A percentile compares a stretch with the other conserved stretches of the same genome.
Conservation (phyloP, 2,113 vertebrate species). For the Psilopsiagon aurifrons region DNA sequence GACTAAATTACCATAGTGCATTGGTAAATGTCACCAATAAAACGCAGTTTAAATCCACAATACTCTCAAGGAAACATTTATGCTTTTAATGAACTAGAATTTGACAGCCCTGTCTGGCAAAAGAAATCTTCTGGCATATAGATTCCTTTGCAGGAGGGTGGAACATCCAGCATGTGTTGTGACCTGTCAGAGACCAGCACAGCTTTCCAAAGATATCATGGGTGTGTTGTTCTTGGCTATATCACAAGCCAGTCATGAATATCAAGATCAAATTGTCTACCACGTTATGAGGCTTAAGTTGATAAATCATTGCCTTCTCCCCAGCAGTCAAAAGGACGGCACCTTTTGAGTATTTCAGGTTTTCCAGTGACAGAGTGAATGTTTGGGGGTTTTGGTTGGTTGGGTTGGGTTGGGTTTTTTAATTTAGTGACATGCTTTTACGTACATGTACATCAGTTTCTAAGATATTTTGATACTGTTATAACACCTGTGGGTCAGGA, state of each 20-base stretch:
- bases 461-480: not conserved
- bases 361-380: not conserved
- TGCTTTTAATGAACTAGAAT: not conserved
- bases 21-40: slow-evolving; percentile 43
- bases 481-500: not conserved
- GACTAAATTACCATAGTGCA: not conserved
- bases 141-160: not conserved
- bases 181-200: not conserved
- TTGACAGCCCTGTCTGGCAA: not conserved
- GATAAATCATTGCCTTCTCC: not conserved
- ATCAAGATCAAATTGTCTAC: not conserved
- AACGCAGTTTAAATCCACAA: not conserved
- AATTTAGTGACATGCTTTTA: not conserved
- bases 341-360: not conserved
- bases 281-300: not conserved
- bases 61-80: slow-evolving; percentile 31
- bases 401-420: not conserved
- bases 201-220: not conserved
- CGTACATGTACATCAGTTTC: not conserved
- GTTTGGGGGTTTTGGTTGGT: not conserved
- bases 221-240: not conserved
- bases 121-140: not conserved
- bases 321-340: not conserved
- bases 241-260: not conserved
- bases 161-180: not conserved